Base-by-base conservation (phyloP, 2,797 vertebrate species). In the Acropternis orthonyx region DNA sequence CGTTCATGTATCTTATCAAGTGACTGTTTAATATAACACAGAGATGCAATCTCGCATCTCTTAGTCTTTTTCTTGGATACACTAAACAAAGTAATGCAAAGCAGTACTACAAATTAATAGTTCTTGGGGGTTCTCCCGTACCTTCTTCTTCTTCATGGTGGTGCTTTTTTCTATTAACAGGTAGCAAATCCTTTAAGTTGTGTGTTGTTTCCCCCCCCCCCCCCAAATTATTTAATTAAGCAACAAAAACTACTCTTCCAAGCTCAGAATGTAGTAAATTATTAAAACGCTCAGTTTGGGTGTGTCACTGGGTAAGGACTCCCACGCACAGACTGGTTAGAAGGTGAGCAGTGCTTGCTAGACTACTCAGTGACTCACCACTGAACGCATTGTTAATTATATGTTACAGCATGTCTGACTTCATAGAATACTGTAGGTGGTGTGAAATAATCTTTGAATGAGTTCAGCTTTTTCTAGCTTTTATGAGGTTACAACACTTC, bases 331-430 rank as follows among this genome's bases (percentile, higher is more conserved):
- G 78, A 71, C 77, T 96, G 85, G 92, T 85, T 96, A 68, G 94
- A 91, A 95, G 94, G 94, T 96, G 65, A 96, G 92, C 51, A 91
- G 77, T 26, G 78, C 95, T 95, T 92, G 95, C 92, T 96, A 95
- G 83, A 92, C 96, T 95, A 59, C 81, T 74, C 7, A 0, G 65
- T 97, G 96, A 96, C 88, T 96, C 96, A 96, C 34, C 66, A n/a
- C 86, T 0, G 3, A 96, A 87, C 12, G 7, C 94, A 95, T 89
- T 5, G 0, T 94, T 96, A 97, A 95, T 97, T 94, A 97, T 93
- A 77, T 28, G 88, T 96, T 96, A 96, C 93, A 91, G 93, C 95
- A 95, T 87, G 92, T 96, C 96, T 96, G 94, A 96, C 90, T 97
- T 96, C 93, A 97, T 56, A 92, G 90, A 95, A 71, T 83, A 44